These are phyloP conservation scores for Procavia capensis DNA, from an alignment of 2,113 vertebrate genomes.

Conservation along the genomic window DNA sequence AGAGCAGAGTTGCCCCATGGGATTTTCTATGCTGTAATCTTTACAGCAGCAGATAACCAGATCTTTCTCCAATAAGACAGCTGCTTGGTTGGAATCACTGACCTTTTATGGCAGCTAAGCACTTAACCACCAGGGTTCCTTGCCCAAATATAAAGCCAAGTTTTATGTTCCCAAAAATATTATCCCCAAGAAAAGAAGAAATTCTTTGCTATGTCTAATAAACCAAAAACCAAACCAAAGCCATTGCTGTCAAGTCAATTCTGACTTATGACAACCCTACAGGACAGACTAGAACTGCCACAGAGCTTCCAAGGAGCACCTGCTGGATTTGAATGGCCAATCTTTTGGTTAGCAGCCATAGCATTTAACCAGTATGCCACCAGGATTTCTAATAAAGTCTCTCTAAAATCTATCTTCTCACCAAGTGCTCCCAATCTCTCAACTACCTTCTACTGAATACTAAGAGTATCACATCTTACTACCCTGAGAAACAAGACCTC, in stretches of 20 bases:
- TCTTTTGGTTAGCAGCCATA: no score
- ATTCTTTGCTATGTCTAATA: background rate
- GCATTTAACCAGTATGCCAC: no score
- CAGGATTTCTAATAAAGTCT: background rate
- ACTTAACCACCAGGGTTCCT: background rate
- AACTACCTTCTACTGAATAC: background rate
- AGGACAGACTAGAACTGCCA: no score
- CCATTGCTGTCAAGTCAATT: no score
- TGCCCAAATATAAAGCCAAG: background rate
- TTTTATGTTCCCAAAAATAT: slow-evolving; percentile 2
- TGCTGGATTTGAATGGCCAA: no score
- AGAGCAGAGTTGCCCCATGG: background rate
- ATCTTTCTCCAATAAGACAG: background rate
- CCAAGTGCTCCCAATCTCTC: background rate
- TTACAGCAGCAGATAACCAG: background rate
- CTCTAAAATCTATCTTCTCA: background rate
- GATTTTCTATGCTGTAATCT: no score
- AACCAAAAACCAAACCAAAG: no score
- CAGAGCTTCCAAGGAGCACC: no score
- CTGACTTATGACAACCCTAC: no score
- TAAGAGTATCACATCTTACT: background rate
- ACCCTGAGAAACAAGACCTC: background rate
- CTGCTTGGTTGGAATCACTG: background rate
- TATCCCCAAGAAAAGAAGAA: background rate
- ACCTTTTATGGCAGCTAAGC: background rate